A percentile compares a stretch with the other conserved stretches of the same genome.
These are phyloP conservation scores for Dipus sagitta DNA, from an alignment of 2,797 vertebrate species.

Conservation along the genomic window DNA sequence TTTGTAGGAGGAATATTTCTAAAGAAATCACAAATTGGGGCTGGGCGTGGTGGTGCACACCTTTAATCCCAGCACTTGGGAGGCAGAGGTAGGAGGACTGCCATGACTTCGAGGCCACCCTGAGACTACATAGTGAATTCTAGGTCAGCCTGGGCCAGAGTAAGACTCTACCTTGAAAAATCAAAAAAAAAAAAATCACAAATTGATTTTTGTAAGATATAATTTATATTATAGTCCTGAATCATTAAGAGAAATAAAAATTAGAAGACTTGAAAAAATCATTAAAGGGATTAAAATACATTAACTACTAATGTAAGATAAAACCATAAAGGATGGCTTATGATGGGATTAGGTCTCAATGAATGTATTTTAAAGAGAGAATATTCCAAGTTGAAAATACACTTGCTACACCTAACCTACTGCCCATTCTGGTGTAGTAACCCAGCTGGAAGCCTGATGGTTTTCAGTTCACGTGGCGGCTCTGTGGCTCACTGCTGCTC, in stretches of 20 bases:
- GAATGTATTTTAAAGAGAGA: background rate
- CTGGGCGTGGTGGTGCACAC: too few species aligned
- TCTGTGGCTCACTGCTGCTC: background rate
- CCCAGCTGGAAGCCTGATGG: background rate
- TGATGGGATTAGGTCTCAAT: background rate
- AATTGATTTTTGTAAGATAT: background rate
- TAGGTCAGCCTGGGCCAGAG: too few species aligned
- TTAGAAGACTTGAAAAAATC: background rate
- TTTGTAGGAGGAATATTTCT: background rate
- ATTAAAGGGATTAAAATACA: constrained; percentile 12
- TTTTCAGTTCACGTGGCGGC: background rate
- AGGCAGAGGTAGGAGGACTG: too few species aligned
- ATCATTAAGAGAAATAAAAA: background rate
- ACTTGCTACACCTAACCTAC: background rate
- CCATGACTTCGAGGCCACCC: too few species aligned
- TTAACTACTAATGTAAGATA: background rate
- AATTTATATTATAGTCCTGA: background rate
- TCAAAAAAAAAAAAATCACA: background rate
- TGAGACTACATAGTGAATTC: too few species aligned
- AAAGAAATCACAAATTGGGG: background rate
- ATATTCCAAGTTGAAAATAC: background rate
- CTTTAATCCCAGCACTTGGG: too few species aligned
- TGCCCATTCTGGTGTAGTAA: background rate
- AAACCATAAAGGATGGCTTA: background rate
- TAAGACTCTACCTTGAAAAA: too few species aligned